These are phyloP conservation scores for Mugil cephalus DNA, from an alignment of 2,113 vertebrate genomes.

Conservation along the genomic window DNA sequence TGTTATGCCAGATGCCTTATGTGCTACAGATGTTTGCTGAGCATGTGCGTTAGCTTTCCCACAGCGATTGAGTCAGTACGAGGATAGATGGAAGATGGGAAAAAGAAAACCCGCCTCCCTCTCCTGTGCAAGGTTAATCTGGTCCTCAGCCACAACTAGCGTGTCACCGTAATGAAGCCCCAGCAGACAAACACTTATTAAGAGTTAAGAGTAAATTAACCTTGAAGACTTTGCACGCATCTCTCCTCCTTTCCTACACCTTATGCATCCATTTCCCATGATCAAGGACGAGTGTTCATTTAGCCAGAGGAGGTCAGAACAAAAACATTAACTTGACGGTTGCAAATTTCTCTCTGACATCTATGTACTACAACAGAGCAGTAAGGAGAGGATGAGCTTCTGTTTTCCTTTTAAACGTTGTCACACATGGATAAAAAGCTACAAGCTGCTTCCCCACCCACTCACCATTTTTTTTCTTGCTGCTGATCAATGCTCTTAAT, in stretches of 20 bases:
- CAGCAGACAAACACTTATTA: slow-evolving; percentile 85
- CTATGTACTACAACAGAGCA: slow-evolving; percentile 65
- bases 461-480: slow-evolving; percentile 48
- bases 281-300: slow-evolving; percentile 83
- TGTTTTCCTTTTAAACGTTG: slow-evolving; percentile 56
- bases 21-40: slow-evolving; percentile 73
- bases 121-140: slow-evolving; percentile 82
- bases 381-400: slow-evolving; percentile 36
- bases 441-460: slow-evolving; percentile 53
- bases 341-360: slow-evolving; percentile 74
- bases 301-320: slow-evolving; percentile 78
- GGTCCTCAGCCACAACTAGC: slow-evolving; percentile 72
- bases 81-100: slow-evolving; percentile 68
- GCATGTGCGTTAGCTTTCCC: slow-evolving; percentile 65
- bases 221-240: slow-evolving; percentile 82
- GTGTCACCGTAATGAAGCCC: slow-evolving; percentile 87
- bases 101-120: slow-evolving; percentile 46
- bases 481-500: slow-evolving; percentile 80
- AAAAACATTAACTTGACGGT: slow-evolving; percentile 71
- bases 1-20: slow-evolving; percentile 73
- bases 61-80: slow-evolving; percentile 34
- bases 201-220: slow-evolving; percentile 89
- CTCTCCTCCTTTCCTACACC: slow-evolving; percentile 64
- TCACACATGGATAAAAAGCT: slow-evolving; percentile 66
- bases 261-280: slow-evolving; percentile 67